Evolutionary conservation across 2,113 vertebrate genomes (phyloP).

Genomic region (Lycocorax pyrrhopterus): DNA sequence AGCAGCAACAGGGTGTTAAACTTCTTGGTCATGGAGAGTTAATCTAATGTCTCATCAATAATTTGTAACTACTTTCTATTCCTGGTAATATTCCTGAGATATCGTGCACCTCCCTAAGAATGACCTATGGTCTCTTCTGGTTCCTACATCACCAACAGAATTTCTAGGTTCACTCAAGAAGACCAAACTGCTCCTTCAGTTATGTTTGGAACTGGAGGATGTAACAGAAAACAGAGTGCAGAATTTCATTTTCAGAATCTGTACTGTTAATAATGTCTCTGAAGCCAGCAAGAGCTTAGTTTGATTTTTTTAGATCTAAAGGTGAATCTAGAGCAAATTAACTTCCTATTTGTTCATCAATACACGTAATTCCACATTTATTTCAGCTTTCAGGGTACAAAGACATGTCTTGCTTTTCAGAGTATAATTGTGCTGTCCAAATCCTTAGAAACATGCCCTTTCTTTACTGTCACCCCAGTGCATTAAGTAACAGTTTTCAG

Average conservation of each 20-base stretch:
- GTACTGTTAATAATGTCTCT: background rate
- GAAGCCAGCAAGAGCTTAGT: background rate
- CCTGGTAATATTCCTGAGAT: background rate
- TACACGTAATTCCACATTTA: background rate
- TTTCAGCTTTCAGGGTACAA: background rate
- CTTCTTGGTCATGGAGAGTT: background rate
- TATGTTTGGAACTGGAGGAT: background rate
- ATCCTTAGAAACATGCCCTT: background rate
- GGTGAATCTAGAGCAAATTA: background rate
- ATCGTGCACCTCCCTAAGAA: background rate
- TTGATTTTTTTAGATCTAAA: background rate
- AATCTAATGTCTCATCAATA: background rate
- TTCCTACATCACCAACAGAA: background rate
- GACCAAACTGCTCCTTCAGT: background rate
- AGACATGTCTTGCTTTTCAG: background rate
- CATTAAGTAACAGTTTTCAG: constrained; percentile 5
- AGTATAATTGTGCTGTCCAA: background rate
- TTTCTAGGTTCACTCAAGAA: background rate
- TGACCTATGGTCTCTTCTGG: background rate
- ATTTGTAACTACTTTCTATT: background rate
- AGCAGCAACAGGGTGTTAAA: background rate
- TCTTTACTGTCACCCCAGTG: background rate
- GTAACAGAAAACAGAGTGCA: background rate
- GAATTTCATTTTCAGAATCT: background rate
- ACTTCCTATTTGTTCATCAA: background rate